Percentiles rank a stretch among this genome's conserved stretches.
phyloP scores from a whole-genome alignment of 2,113 vertebrate species.

The Hydrolagus affinis region DNA sequence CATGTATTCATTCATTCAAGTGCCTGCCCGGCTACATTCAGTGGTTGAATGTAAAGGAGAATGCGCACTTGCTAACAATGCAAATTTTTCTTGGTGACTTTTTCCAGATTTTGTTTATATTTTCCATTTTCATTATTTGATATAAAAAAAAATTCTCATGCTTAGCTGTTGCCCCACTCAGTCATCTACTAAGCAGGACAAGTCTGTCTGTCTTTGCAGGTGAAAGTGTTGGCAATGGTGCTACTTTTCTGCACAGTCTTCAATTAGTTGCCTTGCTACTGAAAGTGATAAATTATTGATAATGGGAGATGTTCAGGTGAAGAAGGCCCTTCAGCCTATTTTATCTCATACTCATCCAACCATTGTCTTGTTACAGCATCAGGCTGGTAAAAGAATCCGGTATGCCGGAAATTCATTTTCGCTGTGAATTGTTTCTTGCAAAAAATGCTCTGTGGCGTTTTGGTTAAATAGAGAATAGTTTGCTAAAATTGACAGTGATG shows the following conservation, averaged over 20 bases:
- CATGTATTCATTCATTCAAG: no score
- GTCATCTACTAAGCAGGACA: not conserved
- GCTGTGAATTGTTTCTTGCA: no score
- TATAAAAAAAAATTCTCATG: not conserved
- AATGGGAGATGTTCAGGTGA: no score
- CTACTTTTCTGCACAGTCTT: not conserved
- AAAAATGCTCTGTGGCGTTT: no score
- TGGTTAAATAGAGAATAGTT: no score
- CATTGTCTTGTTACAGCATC: not conserved
- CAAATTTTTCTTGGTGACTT: not conserved
- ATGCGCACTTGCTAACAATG: not conserved
- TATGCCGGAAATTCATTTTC: no score
- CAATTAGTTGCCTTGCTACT: not conserved
- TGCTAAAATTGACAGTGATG: no score
- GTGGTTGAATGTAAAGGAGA: not conserved
- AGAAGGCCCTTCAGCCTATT: not conserved
- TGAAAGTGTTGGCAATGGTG: not conserved
- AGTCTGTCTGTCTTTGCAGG: not conserved
- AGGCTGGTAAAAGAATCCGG: not conserved
- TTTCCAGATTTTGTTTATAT: not conserved
- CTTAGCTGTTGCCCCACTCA: not conserved
- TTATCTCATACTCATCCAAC: not conserved
- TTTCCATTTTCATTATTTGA: not conserved
- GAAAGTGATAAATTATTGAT: not conserved
- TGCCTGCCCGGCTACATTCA: not conserved